Evolutionary conservation across 2,113 vertebrate species (phyloP), one percentile per base, ranked within the genome.

Genomic region (Austrofundulus limnaeus): DNA sequence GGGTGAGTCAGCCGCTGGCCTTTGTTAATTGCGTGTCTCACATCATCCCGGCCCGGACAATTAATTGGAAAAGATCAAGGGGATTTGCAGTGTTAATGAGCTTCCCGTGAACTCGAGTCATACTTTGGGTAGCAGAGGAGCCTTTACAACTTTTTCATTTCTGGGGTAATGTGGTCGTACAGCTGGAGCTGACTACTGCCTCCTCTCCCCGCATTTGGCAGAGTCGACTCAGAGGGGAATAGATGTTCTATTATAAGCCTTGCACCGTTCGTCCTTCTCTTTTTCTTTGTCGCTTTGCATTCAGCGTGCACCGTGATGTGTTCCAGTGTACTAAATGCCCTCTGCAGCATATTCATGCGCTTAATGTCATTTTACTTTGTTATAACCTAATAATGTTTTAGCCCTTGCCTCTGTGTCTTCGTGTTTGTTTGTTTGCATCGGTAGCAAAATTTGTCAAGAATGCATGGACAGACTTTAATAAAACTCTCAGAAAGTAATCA

Each of bases 61-160:
- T 85, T 87, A 88, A 90, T 91, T 91, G 85, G 88, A 84, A 78
- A 83, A 87, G 85, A 87, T 89, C 85, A 91, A 86, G 77, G 80
- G 83, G 79, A 90, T 87, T 87, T 80, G 75, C 73, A 74, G 81
- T 81, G 78, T 85, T 88, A 87, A 87, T 81, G 86, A 89, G 89
- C 84, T 88, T 85, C 79, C 75, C 14, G 75, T 84, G 81, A 87
- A 81, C 82, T 75, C 59, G 39, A 84, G 72, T 84, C 82, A 86
- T 77, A 85, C 66, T 81, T 74, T 77, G 66, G 84, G 85, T 75
- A 86, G 74, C 78, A 80, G 60, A 85, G 77, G 81, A 88, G 79
- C 50, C 37, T 78, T 81, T 70, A 45, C 71, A 81, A 81, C 70
- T 73, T 82, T n/a, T 82, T 75, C 53, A 68, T 78, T 78, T 84